Conservation (phyloP, 1,140 invertebrate genomes). For the Homarus americanus region DNA sequence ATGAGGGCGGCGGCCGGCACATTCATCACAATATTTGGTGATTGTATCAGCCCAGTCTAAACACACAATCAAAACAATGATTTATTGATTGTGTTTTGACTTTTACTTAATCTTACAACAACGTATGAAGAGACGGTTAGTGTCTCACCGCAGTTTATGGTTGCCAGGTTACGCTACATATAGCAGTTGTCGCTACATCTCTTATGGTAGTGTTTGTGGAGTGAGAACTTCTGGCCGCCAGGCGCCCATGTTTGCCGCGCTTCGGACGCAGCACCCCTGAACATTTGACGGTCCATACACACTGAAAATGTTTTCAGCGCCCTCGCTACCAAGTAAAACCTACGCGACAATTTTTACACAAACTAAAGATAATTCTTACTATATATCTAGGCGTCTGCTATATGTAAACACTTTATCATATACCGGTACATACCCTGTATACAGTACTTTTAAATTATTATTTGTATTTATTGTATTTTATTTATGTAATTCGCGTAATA, state of each 20-base stretch:
- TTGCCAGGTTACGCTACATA: neutral
- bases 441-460: too few species aligned
- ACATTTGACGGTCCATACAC: neutral
- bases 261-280: neutral
- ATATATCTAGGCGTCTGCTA: too few species aligned
- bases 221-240: neutral
- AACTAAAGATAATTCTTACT: neutral
- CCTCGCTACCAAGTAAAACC: neutral
- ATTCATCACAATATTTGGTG: conserved; percentile 29
- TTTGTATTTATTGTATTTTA: too few species aligned
- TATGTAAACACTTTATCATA: too few species aligned
- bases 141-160: neutral
- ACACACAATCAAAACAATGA: conserved; percentile 35
- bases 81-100: conserved; percentile 20
- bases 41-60: conserved; percentile 28
- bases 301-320: neutral
- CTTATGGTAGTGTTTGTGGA: neutral
- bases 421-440: too few species aligned
- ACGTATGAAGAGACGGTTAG: neutral
- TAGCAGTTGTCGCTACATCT: neutral
- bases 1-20: neutral
- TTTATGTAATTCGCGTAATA: too few species aligned
- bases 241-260: neutral
- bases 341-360: neutral
- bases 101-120: neutral